Base-by-base conservation (phyloP, 2,888 invertebrate genomes). In the Hydriomena furcata region DNA sequence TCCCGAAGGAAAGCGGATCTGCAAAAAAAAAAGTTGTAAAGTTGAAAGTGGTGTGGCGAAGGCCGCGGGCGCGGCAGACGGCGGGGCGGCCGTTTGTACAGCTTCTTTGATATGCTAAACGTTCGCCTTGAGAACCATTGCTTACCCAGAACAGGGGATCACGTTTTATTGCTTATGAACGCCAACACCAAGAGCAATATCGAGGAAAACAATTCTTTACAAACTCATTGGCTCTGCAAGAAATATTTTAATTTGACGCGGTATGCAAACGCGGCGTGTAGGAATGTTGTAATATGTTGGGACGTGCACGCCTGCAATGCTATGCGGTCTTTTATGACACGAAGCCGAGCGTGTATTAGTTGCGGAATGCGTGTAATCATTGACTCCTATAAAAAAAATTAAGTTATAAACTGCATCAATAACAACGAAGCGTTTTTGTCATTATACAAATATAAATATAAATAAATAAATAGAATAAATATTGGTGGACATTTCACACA, bases 101-200 rank as follows among this genome's bases (percentile, higher is more conserved):
- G 59, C 56, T 68, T 68, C 76, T 80, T 79, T 77, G 80, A 77
- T 68, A 81, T 80, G 77, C 72, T 76, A 79, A 81, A 72, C 73
- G 63, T 60, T 72, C 60, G 66, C 67, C 63, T 63, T 65, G 64
- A 73, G 68, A 63, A 73, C 76, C 74, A 73, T 69, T 78, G 79
- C 76, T 78, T 74, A 64, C 65, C 60, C 61, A 63, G 66, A 63
- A 66, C 55, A 66, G 68, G 61, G 67, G 63, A 62, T 66, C 65
- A 60, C 67, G 61, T 71, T 81, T 78, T 79, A 79, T 79, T 76
- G 76, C 77, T 71, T 73, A 76, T 73, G 65, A 75, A 73, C 62
- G 63, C 65, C 48, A 55, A 65, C 58, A 45, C 60, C 61, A 53
- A 65, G 64, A 58, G 68, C 71, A 73, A 78, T 77, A 77, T 76